Evolutionary conservation across 2,797 vertebrate species (phyloP).

Genomic region (Saguinus oedipus): DNA sequence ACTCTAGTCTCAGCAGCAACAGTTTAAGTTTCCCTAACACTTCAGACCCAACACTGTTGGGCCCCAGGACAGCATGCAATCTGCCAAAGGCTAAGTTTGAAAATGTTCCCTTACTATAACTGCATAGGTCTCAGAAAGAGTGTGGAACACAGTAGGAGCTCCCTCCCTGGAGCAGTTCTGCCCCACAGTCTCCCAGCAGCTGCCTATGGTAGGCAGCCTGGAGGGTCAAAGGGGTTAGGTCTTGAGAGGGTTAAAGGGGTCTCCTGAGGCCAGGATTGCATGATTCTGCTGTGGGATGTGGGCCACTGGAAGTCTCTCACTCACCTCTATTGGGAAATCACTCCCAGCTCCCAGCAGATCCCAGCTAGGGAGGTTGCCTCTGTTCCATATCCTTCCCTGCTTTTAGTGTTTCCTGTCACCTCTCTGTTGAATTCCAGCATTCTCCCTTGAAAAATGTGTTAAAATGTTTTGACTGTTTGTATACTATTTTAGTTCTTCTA

Average conservation of each 20-base stretch:
- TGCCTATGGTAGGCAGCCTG: neutral
- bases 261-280: neutral
- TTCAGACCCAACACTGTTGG: neutral
- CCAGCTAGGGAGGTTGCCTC: neutral
- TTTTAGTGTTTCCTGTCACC: neutral
- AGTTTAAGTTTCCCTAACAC: neutral
- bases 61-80: neutral
- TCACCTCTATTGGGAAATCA: neutral
- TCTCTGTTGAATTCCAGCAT: neutral
- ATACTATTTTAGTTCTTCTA: neutral
- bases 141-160: neutral
- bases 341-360: neutral
- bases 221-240: no score
- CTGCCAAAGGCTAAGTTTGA: neutral
- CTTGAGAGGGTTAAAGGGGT: neutral
- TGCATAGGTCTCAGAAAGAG: neutral
- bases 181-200: neutral
- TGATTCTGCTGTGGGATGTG: neutral
- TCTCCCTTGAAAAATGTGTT: neutral
- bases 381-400: neutral
- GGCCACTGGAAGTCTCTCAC: neutral
- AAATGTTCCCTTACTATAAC: neutral
- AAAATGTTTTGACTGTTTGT: neutral
- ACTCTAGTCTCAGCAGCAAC: neutral
- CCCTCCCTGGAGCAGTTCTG: neutral